These are phyloP conservation scores for Cladorhizidae sp. DNA, from an alignment of 37 sponge, comb jelly and placozoan genomes.

Conservation along the genomic window DNA sequence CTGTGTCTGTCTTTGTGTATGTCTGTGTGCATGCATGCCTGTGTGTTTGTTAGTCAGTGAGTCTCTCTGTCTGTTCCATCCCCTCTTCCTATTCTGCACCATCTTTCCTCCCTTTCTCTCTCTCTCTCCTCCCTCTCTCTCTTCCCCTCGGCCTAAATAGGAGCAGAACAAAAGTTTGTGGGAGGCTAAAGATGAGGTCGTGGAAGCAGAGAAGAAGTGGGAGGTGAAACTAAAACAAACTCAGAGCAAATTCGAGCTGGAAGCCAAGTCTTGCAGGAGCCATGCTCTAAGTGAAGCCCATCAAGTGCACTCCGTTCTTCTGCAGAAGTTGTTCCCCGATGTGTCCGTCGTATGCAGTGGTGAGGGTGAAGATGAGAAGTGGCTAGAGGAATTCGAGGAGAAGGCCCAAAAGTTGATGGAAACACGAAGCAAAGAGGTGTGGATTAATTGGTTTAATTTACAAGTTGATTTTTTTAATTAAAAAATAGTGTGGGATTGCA, in stretches of 20 bases:
- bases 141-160: slow-evolving; percentile 10
- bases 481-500: no score
- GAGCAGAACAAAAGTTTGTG: slow-evolving; percentile 30
- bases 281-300: slow-evolving; percentile 15
- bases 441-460: neutral
- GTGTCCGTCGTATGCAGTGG: slow-evolving; percentile 11
- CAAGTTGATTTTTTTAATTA: no score
- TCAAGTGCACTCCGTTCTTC: neutral
- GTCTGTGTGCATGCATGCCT: no score
- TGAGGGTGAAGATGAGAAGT: neutral
- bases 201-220: slow-evolving; percentile 25
- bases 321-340: slow-evolving; percentile 38
- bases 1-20: no score
- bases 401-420: slow-evolving; percentile 11
- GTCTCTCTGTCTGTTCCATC: no score
- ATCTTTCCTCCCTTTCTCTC: neutral
- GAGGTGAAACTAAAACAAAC: slow-evolving; percentile 23
- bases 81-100: neutral
- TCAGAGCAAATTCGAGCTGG: slow-evolving; percentile 15
- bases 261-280: neutral
- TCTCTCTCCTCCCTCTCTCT: slow-evolving; percentile 1
- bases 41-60: no score
- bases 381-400: slow-evolving; percentile 43
- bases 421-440: slow-evolving; percentile 4
- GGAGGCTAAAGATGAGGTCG: slow-evolving; percentile 44